Evolutionary conservation across 2,113 vertebrate species (phyloP).

Genomic region (Tamias sibiricus): DNA sequence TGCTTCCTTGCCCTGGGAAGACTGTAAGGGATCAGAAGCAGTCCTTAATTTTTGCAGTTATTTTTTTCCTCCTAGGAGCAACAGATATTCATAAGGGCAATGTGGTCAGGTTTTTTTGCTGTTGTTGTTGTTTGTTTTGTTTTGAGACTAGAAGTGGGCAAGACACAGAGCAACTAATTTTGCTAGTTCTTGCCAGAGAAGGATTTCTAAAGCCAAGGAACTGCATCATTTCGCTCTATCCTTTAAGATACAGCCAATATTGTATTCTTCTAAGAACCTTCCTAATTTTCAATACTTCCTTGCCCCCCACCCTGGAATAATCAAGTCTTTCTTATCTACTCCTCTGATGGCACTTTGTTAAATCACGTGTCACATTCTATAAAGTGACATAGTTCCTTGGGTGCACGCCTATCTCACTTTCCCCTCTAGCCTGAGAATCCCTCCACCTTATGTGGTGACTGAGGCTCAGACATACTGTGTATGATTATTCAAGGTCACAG

Average conservation of each 20-base stretch:
- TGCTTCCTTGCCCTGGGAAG: neutral
- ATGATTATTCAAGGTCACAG: slow-evolving; percentile 7
- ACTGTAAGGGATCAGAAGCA: neutral
- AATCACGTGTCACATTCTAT: slow-evolving; percentile 14
- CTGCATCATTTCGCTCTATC: neutral
- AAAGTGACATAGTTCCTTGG: neutral
- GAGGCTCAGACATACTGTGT: neutral
- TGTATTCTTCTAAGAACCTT: neutral
- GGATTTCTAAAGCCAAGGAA: neutral
- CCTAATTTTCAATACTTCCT: neutral
- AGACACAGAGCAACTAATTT: slow-evolving; percentile 1
- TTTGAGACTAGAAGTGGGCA: neutral
- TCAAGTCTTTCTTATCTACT: neutral
- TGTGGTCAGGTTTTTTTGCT: neutral
- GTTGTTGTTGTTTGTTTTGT: neutral
- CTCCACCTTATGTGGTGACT: neutral
- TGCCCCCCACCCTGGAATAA: neutral
- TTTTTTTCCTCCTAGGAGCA: neutral
- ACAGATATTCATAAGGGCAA: neutral
- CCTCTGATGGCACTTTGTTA: neutral
- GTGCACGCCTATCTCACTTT: neutral
- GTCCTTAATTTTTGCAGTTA: neutral
- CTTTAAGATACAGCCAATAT: slow-evolving; percentile 14
- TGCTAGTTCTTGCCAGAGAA: neutral
- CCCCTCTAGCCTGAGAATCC: neutral